Evolutionary conservation across 2,113 vertebrate genomes (phyloP).

Genomic region (Muscicapa adusta): DNA sequence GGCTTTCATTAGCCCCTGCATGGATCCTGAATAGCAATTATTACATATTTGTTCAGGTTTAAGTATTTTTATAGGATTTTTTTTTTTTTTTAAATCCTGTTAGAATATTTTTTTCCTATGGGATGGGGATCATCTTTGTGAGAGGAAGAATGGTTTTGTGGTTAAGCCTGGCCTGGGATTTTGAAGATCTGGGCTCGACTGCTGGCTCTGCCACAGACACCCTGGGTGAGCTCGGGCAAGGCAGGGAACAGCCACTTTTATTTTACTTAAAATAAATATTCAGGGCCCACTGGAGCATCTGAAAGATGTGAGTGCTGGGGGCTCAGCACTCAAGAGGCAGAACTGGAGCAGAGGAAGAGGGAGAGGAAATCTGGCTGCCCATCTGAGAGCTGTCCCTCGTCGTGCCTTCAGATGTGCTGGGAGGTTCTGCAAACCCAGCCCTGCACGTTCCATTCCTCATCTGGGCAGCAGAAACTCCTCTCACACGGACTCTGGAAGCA

Average conservation of each 20-base stretch:
- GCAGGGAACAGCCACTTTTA: background rate
- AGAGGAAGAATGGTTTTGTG: slow-evolving; percentile 57
- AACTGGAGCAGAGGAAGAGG: background rate
- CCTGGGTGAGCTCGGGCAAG: slow-evolving; percentile 42
- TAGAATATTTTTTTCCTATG: slow-evolving; percentile 52
- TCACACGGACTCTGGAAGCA: background rate
- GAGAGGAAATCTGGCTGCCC: slow-evolving; percentile 32
- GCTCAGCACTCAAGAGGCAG: background rate
- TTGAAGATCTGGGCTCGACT: background rate
- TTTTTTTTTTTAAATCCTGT: background rate
- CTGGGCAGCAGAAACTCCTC: background rate
- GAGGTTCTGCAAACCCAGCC: background rate
- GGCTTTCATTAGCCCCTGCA: slow-evolving; percentile 53
- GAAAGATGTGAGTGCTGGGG: background rate
- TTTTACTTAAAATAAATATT: slow-evolving; percentile 2
- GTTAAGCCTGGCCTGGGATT: slow-evolving; percentile 44
- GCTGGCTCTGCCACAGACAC: slow-evolving; percentile 40
- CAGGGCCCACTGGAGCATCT: background rate
- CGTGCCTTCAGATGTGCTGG: background rate
- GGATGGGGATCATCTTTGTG: slow-evolving; percentile 54
- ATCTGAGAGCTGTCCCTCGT: background rate
- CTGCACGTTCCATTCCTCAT: background rate
- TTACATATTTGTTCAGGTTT: slow-evolving; percentile 65
- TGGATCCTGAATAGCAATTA: slow-evolving; percentile 57
- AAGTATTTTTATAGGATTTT: slow-evolving; percentile 60